Conservation (phyloP, 1,140 invertebrate genomes). For the Ips nitidus region DNA sequence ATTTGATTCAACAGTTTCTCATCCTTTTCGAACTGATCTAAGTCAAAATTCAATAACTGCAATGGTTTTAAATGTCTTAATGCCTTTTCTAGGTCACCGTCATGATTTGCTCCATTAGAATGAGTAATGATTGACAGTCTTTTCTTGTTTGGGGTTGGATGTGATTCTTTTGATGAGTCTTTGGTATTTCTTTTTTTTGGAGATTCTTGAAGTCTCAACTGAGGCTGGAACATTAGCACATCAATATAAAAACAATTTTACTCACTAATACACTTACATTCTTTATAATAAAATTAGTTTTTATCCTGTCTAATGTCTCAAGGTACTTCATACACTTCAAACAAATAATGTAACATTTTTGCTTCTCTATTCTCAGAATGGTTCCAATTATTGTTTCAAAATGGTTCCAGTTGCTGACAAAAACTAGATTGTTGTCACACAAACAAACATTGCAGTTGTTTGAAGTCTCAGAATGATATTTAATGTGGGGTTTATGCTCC, state of each 20-base stretch:
- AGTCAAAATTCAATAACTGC: conserved; percentile 7
- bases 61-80: conserved; percentile 23
- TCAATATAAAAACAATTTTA: no score
- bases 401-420: conserved; percentile 4
- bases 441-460: conserved; percentile 9
- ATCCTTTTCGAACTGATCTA: conserved; percentile 5
- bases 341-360: conserved; percentile 7
- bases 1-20: conserved; percentile 11
- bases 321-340: conserved; percentile 9
- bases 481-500: neutral
- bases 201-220: no score
- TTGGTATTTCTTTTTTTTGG: neutral
- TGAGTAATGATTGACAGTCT: no score
- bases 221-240: no score
- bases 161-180: neutral
- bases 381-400: conserved; percentile 1
- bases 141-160: no score
- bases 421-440: conserved; percentile 3
- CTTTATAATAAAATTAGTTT: conserved; percentile 15
- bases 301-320: conserved; percentile 4
- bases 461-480: no score
- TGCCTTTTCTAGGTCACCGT: neutral
- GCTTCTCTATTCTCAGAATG: neutral
- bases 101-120: no score
- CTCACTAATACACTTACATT: conserved; percentile 13